Base-by-base conservation (phyloP, 2,888 invertebrate genomes). In the Danaus chrysippus region DNA sequence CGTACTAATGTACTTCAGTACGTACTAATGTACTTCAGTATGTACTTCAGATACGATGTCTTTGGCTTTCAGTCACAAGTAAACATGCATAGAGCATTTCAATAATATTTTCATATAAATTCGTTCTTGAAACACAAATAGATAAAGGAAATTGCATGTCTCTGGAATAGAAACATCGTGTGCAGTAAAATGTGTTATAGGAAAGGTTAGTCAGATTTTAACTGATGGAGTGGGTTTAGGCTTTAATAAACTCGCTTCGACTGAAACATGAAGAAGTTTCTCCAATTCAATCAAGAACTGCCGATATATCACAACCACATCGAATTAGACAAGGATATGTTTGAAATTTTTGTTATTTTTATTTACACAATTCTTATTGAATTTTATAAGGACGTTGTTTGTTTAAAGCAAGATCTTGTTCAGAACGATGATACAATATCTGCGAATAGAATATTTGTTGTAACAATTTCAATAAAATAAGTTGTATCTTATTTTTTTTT, bases 251-350 rank as follows among this genome's bases (percentile, higher is more conserved):
- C 54, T 54, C 59, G 59, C 54, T 54, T 59, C 43, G 53, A 66
- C 54, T 44, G 55, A 42, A 58, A 62, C 59, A 57, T 43, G 54
- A 44, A 42, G 23, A 66, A 66, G 58, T 66, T 66, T 60, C 64
- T 46, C 52, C 60, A 53, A 52, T 54, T 58, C 55, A 66, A 55
- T 58, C 60, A 64, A 64, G 57, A 60, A 62, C 58, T 49, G 49
- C 58, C 60, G 46, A 64, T 62, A 43, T n/a, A 8, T 55, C 19
- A 54, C 17, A 56, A 53, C n/a, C 58, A 10, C 17, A 17, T 1
- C 49, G 10, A 15, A 49, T 17, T 17, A 17, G 17, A 49, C 10
- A 11, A 17, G 17, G 15, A 49, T 0, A 10, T 17, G 17, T 10
- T 17, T 17, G 17, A 17, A 17, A 17, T 5, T 49, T 49, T 49